Conservation (phyloP, 2,113 vertebrate genomes). For the Leptosomus discolor region DNA sequence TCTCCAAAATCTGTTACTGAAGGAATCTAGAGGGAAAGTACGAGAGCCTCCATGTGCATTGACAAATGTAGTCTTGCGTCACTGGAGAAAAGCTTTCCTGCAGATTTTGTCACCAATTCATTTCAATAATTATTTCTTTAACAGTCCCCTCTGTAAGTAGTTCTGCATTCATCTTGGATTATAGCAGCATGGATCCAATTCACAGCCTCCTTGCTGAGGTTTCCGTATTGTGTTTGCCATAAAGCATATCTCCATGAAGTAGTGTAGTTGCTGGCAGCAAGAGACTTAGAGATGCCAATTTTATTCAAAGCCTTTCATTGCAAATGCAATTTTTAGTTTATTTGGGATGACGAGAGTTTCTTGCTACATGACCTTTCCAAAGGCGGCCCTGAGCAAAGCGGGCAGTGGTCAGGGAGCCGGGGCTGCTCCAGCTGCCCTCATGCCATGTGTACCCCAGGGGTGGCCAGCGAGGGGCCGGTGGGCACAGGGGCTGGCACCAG, state of each 20-base stretch:
- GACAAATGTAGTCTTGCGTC: neutral
- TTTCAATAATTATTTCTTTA: neutral
- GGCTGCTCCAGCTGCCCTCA: neutral
- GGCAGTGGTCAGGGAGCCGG: accelerated
- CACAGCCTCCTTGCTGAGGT: neutral
- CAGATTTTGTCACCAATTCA: neutral
- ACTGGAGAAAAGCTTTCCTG: neutral
- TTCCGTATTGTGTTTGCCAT: neutral
- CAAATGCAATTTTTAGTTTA: neutral
- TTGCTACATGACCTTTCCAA: neutral
- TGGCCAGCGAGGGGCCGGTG: accelerated
- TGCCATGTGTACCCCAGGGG: accelerated
- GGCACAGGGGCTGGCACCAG: accelerated
- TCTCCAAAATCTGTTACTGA: neutral
- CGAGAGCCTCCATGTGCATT: accelerated
- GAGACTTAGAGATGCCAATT: neutral
- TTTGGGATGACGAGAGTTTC: neutral
- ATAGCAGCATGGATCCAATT: neutral
- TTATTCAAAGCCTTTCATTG: neutral
- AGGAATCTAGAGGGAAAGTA: neutral
- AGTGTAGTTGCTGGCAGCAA: neutral
- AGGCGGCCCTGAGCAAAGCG: neutral
- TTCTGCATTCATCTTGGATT: neutral
- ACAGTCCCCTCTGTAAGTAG: neutral
- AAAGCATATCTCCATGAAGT: neutral